phyloP scores from a whole-genome alignment of 92 coral and sea anemone species.

The Umimayanthus chanpuru region DNA sequence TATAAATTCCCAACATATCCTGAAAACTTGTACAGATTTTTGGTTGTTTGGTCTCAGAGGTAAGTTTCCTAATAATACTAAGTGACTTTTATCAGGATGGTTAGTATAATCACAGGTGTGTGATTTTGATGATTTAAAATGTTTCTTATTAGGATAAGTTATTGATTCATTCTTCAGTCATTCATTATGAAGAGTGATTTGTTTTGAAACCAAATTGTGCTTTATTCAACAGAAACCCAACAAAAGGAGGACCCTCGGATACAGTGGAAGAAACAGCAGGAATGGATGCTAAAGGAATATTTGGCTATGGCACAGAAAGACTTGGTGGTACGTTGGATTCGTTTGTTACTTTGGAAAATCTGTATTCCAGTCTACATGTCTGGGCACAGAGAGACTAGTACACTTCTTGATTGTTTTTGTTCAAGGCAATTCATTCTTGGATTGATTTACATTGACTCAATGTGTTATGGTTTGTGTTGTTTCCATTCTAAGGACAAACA shows the following conservation, averaged over 20 bases:
- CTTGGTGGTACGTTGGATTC: constrained; percentile 62
- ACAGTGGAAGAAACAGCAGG: constrained; percentile 86
- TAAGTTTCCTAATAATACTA: not conserved
- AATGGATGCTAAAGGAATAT: constrained; percentile 88
- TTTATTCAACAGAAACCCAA: constrained; percentile 67
- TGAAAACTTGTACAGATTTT: constrained; percentile 2
- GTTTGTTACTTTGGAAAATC: not conserved
- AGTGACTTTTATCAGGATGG: not conserved
- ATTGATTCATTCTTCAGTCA: not conserved
- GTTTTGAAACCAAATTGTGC: not conserved
- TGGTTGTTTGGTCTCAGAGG: constrained; percentile 15
- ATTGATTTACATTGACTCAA: not conserved
- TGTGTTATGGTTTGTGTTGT: not conserved
- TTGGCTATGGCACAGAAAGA: constrained; percentile 79
- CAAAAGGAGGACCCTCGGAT: constrained; percentile 92
- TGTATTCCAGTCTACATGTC: not conserved
- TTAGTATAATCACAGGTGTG: not conserved
- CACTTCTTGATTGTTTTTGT: not conserved
- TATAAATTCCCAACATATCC: not conserved
- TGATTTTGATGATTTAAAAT: not conserved
- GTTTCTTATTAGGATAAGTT: not conserved
- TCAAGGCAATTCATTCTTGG: not conserved
- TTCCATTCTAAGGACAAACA: constrained; percentile 73
- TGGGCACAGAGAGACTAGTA: not conserved
- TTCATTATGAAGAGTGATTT: not conserved